Percentiles rank a stretch among this genome's conserved stretches.
Evolutionary conservation across 2,797 vertebrate species (phyloP).

Genomic region (Rhinogobio ventralis): DNA sequence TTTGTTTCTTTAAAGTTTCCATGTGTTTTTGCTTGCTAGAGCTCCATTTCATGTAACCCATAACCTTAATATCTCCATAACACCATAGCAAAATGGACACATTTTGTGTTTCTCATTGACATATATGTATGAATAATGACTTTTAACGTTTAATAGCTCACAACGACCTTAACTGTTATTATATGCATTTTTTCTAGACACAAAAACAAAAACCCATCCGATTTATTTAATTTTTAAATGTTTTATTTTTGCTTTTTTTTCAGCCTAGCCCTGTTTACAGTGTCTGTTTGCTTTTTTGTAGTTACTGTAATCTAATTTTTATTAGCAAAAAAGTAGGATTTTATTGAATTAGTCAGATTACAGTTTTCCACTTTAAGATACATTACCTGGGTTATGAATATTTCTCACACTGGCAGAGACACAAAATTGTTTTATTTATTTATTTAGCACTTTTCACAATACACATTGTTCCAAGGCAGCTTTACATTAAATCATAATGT

Average conservation of each 20-base stretch:
- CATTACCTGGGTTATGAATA: not conserved
- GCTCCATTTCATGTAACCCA: not conserved
- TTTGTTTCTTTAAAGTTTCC: not conserved
- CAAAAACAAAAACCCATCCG: not conserved
- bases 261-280: not conserved
- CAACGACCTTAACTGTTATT: not conserved
- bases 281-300: not conserved
- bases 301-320: not conserved
- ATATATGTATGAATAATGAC: not conserved
- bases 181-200: not conserved
- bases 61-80: not conserved
- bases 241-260: not conserved
- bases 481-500: not conserved
- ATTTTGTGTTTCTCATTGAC: not conserved
- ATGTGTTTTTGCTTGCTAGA: slow-evolving; percentile 12
- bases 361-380: not conserved
- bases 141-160: not conserved
- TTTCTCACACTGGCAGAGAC: not conserved
- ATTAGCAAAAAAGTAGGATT: not conserved
- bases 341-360: not conserved
- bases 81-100: not conserved
- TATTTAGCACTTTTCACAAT: not conserved
- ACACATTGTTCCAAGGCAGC: not conserved
- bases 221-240: not conserved
- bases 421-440: not conserved